Evolutionary conservation across 2,113 vertebrate genomes (phyloP), one percentile per base, ranked within the genome.

Genomic region (Ctenodactylus gundi): DNA sequence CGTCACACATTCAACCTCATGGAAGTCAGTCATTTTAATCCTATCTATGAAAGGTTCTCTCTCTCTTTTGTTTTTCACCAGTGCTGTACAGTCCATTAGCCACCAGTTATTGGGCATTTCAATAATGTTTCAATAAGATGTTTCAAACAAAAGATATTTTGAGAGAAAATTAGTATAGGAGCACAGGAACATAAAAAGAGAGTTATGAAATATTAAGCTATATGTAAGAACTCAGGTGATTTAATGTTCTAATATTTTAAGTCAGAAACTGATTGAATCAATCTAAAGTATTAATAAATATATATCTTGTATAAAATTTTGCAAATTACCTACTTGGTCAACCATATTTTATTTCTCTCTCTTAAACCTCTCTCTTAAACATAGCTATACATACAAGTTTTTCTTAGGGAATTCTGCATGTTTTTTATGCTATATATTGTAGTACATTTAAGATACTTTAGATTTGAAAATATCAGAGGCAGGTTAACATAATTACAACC

Each of bases 201-300:
- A 85, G 51, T 85, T 12, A 7, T 55, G 21, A 86, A 70, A 17
- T 68, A 91, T 92, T 86, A 44, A 86, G 49, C 4, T 81, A 18
- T 46, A 77, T 49, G 25, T 57, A 72, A 67, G 15, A 87, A 34
- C 1, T 14, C 44, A 55, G 68, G 20, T 94, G 44, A 76, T 95
- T 90, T 92, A 88, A 95, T 81, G 20, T 81, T 92, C 13, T 84
- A 65, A 31, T 90, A 76, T 93, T 88, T 92, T 96, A 67, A 81
- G 72, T 85, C 73, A 68, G 65, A 93, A 91, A 57, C 55, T 73
- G 44, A 1, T 18, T 72, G 46, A 83, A 73, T 68, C 12, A 36
- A n/a, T 58, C 9, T 64, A 17, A 57, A 49, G 77, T 67, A 85
- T 75, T 89, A 15, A 18, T 17, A 60, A 76, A 82, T 65, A 77